phyloP scores from a whole-genome alignment of 2,888 invertebrate genomes.

The Drosophila differens region DNA sequence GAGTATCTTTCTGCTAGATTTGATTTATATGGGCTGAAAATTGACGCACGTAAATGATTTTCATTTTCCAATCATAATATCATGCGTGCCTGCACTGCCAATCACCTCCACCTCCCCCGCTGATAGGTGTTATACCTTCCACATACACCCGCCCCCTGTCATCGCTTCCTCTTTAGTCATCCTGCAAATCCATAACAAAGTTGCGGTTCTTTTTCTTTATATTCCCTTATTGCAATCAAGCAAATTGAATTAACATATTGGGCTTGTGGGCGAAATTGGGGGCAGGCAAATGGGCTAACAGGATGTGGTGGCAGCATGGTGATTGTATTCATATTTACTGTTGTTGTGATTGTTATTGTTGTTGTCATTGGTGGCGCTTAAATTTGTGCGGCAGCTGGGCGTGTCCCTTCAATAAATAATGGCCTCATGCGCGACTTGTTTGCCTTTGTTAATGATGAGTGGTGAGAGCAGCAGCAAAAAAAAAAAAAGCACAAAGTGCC shows the following conservation, averaged over 20 bases:
- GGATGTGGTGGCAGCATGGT: conserved; percentile 40
- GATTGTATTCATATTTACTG: conserved; percentile 36
- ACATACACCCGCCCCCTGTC: not conserved
- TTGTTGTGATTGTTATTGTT: conserved; percentile 24
- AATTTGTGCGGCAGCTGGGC: conserved; percentile 52
- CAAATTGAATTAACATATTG: conserved; percentile 77
- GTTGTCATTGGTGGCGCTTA: conserved; percentile 39
- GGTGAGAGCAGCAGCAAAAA: conserved; percentile 42
- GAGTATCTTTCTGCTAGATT: conserved; percentile 65
- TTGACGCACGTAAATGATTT: conserved; percentile 79
- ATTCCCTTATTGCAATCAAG: conserved; percentile 63
- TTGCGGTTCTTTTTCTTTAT: conserved; percentile 31
- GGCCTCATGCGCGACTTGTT: conserved; percentile 66
- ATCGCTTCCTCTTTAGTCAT: not conserved
- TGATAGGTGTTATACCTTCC: conserved; percentile 4
- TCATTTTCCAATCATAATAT: conserved; percentile 81
- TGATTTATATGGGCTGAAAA: conserved; percentile 70
- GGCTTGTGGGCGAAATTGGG: conserved; percentile 26
- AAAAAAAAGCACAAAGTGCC: conserved; percentile 46
- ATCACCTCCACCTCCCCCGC: conserved; percentile 46
- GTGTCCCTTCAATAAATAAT: conserved; percentile 67
- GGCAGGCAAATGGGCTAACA: conserved; percentile 17
- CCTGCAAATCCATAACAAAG: conserved; percentile 21
- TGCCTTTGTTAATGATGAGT: conserved; percentile 67
- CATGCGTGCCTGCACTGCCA: conserved; percentile 73